Evolutionary conservation across 2,888 invertebrate species (phyloP).

Genomic region (Scaptomyza caliginosa): DNA sequence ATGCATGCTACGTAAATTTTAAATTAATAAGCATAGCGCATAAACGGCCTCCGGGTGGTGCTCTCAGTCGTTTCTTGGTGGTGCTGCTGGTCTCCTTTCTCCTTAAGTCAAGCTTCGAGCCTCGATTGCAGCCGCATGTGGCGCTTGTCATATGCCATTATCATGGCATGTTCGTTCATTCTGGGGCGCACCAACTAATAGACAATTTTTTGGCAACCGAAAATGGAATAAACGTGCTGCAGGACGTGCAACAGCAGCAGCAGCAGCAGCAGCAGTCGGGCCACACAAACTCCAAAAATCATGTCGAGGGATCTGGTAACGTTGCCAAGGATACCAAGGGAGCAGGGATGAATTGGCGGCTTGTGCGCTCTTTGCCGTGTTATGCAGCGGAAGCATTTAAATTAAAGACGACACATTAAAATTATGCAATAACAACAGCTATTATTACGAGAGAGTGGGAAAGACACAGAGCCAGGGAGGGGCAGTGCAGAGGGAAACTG

Average conservation of each 20-base stretch:
- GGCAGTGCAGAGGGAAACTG: background rate
- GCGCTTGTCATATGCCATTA: conserved; percentile 79
- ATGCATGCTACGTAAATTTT: conserved; percentile 75
- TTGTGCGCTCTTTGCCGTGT: conserved; percentile 35
- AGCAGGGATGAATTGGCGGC: conserved; percentile 20
- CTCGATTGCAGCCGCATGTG: conserved; percentile 72
- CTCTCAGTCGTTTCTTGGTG: background rate
- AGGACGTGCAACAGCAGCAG: conserved; percentile 31
- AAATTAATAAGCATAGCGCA: conserved; percentile 75
- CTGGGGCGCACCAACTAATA: conserved; percentile 67
- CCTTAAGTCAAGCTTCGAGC: conserved; percentile 13
- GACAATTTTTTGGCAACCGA: conserved; percentile 80
- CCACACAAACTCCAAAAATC: conserved; percentile 30
- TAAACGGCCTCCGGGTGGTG: conserved; percentile 31
- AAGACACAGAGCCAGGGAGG: background rate
- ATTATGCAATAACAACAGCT: conserved; percentile 80
- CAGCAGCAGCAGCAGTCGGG: background rate
- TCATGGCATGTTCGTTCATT: conserved; percentile 69
- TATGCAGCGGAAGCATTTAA: conserved; percentile 81
- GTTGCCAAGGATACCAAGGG: conserved; percentile 68
- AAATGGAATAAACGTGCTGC: conserved; percentile 58
- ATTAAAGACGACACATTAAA: conserved; percentile 82
- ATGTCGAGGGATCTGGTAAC: conserved; percentile 64
- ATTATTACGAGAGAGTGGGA: conserved; percentile 43
- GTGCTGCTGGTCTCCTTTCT: background rate